Evolutionary conservation across 2,113 vertebrate genomes (phyloP).

Genomic region (Embiotoca jacksoni): DNA sequence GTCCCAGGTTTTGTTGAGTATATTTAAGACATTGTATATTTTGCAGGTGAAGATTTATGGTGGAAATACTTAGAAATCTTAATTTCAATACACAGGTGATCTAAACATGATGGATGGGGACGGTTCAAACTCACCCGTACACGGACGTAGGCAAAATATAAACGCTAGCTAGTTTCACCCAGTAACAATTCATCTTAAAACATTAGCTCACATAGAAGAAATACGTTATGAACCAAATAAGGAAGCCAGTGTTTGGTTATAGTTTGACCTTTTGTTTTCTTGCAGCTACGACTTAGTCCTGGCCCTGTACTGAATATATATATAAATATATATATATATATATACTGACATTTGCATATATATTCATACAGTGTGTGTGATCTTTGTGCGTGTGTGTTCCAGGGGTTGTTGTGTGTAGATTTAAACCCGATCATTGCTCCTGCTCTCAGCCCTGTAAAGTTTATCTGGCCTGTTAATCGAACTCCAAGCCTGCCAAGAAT

Average conservation of each 20-base stretch:
- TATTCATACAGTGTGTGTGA: background rate
- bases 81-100: slow-evolving; percentile 58
- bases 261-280: too few species aligned
- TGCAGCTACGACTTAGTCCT: background rate
- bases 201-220: slow-evolving; percentile 23
- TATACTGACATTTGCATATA: slow-evolving; percentile 16
- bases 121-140: slow-evolving; percentile 44
- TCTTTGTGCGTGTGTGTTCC: slow-evolving; percentile 18
- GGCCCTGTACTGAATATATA: background rate
- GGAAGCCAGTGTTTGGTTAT: too few species aligned
- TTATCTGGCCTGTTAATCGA: slow-evolving; percentile 60
- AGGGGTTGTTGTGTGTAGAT: slow-evolving; percentile 21
- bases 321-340: slow-evolving; percentile 20
- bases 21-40: background rate
- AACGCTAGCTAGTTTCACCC: slow-evolving; percentile 19
- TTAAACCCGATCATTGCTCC: slow-evolving; percentile 17
- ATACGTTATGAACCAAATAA: background rate
- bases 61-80: slow-evolving; percentile 19
- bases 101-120: slow-evolving; percentile 37
- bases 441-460: slow-evolving; percentile 25
- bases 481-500: slow-evolving; percentile 54
- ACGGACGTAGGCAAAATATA: slow-evolving; percentile 50
- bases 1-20: too few species aligned
- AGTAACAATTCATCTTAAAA: slow-evolving; percentile 19
- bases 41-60: background rate